Evolutionary conservation across 2,797 vertebrate species (phyloP).

Genomic region (Amblyraja radiata): DNA sequence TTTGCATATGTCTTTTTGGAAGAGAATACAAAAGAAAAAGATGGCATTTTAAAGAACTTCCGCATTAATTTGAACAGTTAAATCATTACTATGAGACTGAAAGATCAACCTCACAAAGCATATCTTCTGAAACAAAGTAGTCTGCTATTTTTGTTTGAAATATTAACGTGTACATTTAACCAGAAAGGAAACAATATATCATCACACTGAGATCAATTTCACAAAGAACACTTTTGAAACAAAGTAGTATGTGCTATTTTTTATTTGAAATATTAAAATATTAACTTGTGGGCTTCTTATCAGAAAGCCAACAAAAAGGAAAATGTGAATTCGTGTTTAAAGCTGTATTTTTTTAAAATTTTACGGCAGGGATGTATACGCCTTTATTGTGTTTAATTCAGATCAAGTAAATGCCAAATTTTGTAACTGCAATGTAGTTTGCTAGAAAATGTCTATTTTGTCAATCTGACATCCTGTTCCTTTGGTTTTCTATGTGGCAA

Average conservation of each 20-base stretch:
- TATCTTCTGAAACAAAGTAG: not conserved
- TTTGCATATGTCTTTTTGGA: no score
- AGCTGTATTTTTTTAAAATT: not conserved
- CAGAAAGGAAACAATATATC: not conserved
- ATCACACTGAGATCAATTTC: not conserved
- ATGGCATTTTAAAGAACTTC: no score
- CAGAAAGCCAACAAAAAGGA: not conserved
- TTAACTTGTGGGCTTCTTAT: not conserved
- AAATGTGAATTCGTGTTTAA: not conserved
- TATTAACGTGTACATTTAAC: not conserved
- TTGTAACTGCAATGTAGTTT: not conserved
- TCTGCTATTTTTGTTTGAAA: not conserved
- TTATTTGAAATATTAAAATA: not conserved
- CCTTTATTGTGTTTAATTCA: not conserved
- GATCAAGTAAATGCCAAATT: not conserved
- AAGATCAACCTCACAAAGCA: not conserved
- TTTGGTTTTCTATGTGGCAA: not conserved
- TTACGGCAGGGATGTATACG: not conserved
- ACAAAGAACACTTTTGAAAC: not conserved
- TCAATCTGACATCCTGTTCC: not conserved
- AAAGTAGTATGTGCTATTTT: not conserved
- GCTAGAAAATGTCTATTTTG: not conserved
- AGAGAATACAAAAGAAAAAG: no score
- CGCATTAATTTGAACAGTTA: no score
- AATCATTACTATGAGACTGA: no score